Evolutionary conservation across 2,888 invertebrate genomes (phyloP), one percentile per base, ranked within the genome.

Genomic region (Allacma fusca): DNA sequence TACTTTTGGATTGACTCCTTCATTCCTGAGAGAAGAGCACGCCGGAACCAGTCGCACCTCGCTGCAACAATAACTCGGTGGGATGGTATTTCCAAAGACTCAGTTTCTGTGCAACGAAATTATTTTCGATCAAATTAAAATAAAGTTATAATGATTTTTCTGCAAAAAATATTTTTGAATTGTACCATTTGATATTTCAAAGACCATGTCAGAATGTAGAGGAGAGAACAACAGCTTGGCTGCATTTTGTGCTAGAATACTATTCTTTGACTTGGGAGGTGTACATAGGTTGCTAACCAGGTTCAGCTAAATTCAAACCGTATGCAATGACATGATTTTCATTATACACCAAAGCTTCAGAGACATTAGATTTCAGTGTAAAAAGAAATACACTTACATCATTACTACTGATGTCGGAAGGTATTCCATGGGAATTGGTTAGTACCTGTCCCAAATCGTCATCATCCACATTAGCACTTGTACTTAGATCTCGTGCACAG

Each of bases 11-110:
- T 91, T 28, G 91, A 90, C 86, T 92, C 92, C 84, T 90, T 88
- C 92, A 92, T 92, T 71, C 92, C 92, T 70, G 91, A 91, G 65
- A 91, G 87, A 21, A 92, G 86, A 0, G 92, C 92, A 82, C 91
- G 87, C 69, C 91, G 87, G 85, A 92, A 91, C 91, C 91, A 92
- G 85, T 91, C 91, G 86, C 91, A 92, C 74, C 91, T 87, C 0
- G 91, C 88, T 2, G 92, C 91, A 19, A 92, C 90, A 78, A 92
- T 89, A 16, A 91, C 91, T 77, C 91, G 87, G 86, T 92, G 92
- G 0, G 91, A 88, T 75, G 85, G 85, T 75, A 84, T 81, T 64
- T 82, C 83, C 19, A 82, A 26, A 59, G 68, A 78, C 62, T 82
- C 81, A 34, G 79, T 79, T 29, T 81, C 82, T 83, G 62, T 75